Evolutionary conservation across 2,888 invertebrate genomes (phyloP), one percentile per base, ranked within the genome.

Genomic region (Pseudococcus viburni): DNA sequence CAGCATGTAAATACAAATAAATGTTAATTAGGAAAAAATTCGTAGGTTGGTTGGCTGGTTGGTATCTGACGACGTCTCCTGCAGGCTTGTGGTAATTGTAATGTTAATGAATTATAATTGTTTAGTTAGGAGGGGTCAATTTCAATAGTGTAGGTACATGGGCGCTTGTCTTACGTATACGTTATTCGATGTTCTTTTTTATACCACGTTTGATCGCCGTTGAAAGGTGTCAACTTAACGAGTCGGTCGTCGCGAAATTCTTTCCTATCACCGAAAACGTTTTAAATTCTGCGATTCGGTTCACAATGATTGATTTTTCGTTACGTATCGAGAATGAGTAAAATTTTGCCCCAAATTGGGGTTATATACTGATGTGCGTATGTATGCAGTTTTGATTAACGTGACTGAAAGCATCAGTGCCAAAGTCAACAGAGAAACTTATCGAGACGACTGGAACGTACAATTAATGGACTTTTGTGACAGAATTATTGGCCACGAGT

Each of bases 51-150:
- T 83, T 46, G 59, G 8, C 26, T 33, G 26, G 26, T 33, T 33
- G 48, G 17, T 26, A 51, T 8, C 42, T 3, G 26, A 33, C 26
- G 26, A 33, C n/a, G 85, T 84, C 59, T 51, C 59, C 19, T 39
- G 17, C 39, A 26, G 12, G 59, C 51, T 22, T 46, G 22, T 26
- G 11, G 33, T 84, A 84, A 84, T 84, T 84, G 48, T 59, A 22
- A 85, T 85, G 85, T 59, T 85, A 85, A 85, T 85, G 59, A 85
- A 59, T 85, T 85, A 85, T 85, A 85, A 85, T 85, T 85, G 85
- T 55, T 84, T 84, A 26, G 84, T 84, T 48, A 85, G 51, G 26
- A 59, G 48, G 85, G 85, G 85, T 85, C 85, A 85, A 84, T 51
- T 85, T 85, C 85, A 55, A 73, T n/a, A 51, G 85, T 22, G 59